Evolutionary conservation across 1,140 invertebrate species (phyloP).

Genomic region (Homarus americanus): DNA sequence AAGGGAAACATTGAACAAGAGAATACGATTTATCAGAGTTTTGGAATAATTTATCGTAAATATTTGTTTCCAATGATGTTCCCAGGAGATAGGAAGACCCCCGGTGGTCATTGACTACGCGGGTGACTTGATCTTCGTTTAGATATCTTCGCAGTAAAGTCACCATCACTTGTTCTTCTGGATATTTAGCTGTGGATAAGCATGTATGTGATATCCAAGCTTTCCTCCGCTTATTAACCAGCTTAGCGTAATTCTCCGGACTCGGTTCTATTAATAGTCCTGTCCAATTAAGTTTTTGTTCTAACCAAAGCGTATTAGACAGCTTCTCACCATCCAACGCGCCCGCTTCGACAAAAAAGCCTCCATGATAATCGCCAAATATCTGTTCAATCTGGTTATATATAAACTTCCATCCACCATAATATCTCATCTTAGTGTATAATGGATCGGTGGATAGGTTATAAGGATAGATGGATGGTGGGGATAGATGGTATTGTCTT

Average conservation of each 20-base stretch:
- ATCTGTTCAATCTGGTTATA: not conserved
- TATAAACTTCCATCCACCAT: slow-evolving; percentile 25
- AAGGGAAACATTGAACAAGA: slow-evolving; percentile 89
- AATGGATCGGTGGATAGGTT: slow-evolving; percentile 36
- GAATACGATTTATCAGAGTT: slow-evolving; percentile 16
- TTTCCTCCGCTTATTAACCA: slow-evolving; percentile 51
- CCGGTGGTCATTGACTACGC: not conserved
- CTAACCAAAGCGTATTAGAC: slow-evolving; percentile 73
- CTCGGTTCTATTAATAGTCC: slow-evolving; percentile 72
- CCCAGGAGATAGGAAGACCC: slow-evolving; percentile 8
- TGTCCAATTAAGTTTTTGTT: slow-evolving; percentile 65
- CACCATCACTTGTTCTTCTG: slow-evolving; percentile 28
- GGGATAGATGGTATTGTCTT: not conserved
- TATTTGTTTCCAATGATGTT: not conserved
- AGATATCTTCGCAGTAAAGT: not conserved
- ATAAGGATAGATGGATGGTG: slow-evolving; percentile 32
- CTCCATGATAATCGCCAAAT: slow-evolving; percentile 4
- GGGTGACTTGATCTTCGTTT: not conserved
- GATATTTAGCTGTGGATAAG: slow-evolving; percentile 17
- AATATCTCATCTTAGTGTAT: not conserved
- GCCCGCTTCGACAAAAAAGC: slow-evolving; percentile 59
- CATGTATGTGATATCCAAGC: slow-evolving; percentile 61
- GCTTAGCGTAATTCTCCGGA: slow-evolving; percentile 40
- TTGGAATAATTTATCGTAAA: not conserved
- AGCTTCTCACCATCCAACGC: slow-evolving; percentile 50